Evolutionary conservation across 2,113 vertebrate genomes (phyloP), one percentile per base, ranked within the genome.

Genomic region (Crotalus horridus): DNA sequence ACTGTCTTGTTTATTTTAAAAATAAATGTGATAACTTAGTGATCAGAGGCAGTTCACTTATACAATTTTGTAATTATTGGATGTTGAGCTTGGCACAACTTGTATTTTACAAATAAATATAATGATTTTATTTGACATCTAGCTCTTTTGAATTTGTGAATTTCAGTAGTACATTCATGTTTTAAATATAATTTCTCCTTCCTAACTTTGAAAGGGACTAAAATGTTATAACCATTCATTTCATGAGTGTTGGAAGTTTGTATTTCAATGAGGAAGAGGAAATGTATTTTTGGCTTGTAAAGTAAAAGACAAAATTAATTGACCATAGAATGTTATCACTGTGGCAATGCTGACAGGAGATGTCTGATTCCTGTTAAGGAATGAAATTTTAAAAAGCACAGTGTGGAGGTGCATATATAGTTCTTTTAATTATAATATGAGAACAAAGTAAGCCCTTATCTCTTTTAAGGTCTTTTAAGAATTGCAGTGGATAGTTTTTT

Each of bases 111-210:
- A 87, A 11, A 94, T 51, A 26, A 64, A 91, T 94, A 94, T 85
- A 91, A 93, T 43, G 89, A 88, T 93, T 69, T 69, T 90, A 90
- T 92, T 94, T 93, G 58, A 92, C 89, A 33, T 56, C 74, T 88
- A 8, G 8, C 91, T 92, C 87, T 6, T 96, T 95, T 94, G n/a
- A 24, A 85, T 91, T 56, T 92, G 59, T 94, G 48, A 26, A 61
- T 92, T 33, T 94, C 69, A 85, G 87, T 56, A 64, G 92, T 85
- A 69, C 0, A 1, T 88, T 91, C 58, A 51, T 88, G 39, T 86
- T 89, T 91, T 26, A 89, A 95, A 48, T 87, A 48, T 53, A n/a
- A 69, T 69, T 69, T 69, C 3, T n/a, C 61, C 61, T 87, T 85
- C 0, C 93, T 89, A 48, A 81, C 59, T 94, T 86, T 74, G 46